A percentile compares a stretch with the other conserved stretches of the same genome.
phyloP scores from a whole-genome alignment of 2,888 invertebrate genomes.

The Drosophila macrospina region DNA sequence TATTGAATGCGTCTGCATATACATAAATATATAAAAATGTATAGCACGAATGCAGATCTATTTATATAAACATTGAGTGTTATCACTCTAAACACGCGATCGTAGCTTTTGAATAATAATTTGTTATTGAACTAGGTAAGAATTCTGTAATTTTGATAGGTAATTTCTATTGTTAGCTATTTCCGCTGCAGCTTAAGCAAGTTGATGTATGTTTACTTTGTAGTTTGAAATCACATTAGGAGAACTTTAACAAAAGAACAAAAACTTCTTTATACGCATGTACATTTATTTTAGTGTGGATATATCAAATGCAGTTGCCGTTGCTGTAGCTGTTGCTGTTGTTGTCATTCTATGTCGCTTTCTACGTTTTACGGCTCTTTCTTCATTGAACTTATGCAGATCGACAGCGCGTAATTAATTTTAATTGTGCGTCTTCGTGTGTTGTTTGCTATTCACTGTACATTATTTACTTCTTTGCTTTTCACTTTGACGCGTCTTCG shows the following conservation, averaged over 20 bases:
- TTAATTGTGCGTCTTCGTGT: constrained; percentile 59
- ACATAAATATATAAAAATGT: constrained; percentile 8
- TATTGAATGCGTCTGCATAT: too few relatives aligned
- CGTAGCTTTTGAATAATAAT: constrained; percentile 28
- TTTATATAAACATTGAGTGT: constrained; percentile 19
- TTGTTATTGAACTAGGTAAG: constrained; percentile 42
- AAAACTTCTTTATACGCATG: constrained; percentile 4
- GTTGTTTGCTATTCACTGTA: constrained; percentile 42
- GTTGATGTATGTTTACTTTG: constrained; percentile 6
- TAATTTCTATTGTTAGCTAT: constrained; percentile 40
- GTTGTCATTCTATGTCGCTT: constrained; percentile 44
- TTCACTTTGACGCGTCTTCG: constrained; percentile 48
- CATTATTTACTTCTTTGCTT: constrained; percentile 68
- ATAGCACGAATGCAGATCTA: constrained; percentile 9
- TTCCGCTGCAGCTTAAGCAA: constrained; percentile 20
- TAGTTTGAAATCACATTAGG: constrained; percentile 9
- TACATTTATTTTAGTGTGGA: not conserved
- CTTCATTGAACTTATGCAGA: constrained; percentile 80
- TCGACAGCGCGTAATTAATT: constrained; percentile 72
- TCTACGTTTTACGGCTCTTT: constrained; percentile 45
- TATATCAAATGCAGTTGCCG: constrained; percentile 44
- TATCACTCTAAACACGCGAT: constrained; percentile 64
- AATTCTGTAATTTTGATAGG: constrained; percentile 33
- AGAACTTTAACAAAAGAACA: constrained; percentile 2
- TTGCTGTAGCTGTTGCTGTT: constrained; percentile 45